Evolutionary conservation across 2,888 invertebrate genomes (phyloP).

Genomic region (Eristalis intricaria): DNA sequence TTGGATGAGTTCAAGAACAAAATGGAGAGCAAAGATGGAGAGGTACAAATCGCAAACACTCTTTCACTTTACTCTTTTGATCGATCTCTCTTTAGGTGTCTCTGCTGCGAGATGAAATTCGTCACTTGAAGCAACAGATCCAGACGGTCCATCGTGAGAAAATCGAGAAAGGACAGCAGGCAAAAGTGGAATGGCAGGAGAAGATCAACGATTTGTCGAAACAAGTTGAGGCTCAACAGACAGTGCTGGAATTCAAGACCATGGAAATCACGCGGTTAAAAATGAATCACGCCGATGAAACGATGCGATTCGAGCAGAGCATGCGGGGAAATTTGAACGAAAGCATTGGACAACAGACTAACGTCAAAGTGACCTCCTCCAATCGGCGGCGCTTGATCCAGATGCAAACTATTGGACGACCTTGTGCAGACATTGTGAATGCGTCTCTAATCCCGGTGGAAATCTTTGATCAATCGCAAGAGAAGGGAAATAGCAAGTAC

Average conservation of each 20-base stretch:
- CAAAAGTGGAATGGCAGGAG: constrained; percentile 75
- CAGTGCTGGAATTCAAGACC: constrained; percentile 76
- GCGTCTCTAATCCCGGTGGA: constrained; percentile 47
- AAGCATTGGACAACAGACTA: constrained; percentile 19
- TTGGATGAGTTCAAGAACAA: constrained; percentile 75
- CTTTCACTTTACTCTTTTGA: not conserved
- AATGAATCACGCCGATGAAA: constrained; percentile 75
- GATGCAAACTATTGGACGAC: constrained; percentile 16
- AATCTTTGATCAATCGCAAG: constrained; percentile 73
- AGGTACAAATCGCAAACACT: constrained; percentile 72
- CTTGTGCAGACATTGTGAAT: not conserved
- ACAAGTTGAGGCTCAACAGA: constrained; percentile 76
- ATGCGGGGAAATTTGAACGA: constrained; percentile 58
- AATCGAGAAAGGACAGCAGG: constrained; percentile 75
- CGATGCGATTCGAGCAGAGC: constrained; percentile 71
- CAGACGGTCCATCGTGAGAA: constrained; percentile 78
- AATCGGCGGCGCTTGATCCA: constrained; percentile 21
- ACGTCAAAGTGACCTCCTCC: constrained; percentile 33
- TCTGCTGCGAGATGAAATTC: constrained; percentile 78
- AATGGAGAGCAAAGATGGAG: constrained; percentile 76
- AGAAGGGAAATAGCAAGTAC: constrained; percentile 59
- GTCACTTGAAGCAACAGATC: constrained; percentile 78
- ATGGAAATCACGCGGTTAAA: constrained; percentile 76
- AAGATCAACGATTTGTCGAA: constrained; percentile 77
- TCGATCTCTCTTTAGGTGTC: constrained; percentile 71